Base-by-base conservation (phyloP, 2,888 invertebrate species). In the Mechanitis messenoides region DNA sequence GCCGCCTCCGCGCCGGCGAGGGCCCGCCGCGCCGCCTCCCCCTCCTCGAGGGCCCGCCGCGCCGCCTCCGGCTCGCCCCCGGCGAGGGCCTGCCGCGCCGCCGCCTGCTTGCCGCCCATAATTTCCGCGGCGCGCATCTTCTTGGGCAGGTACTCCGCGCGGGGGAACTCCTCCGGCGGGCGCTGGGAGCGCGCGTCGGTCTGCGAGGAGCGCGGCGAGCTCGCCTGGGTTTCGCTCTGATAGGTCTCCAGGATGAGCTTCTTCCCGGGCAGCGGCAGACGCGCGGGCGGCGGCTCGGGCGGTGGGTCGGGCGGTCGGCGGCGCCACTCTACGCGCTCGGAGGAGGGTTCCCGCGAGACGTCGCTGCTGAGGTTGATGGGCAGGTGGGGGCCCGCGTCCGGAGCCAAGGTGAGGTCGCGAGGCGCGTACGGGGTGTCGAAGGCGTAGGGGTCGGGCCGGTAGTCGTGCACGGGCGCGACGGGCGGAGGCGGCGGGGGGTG, bases 61-160 rank as follows among this genome's bases (percentile, higher is more conserved):
- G 50, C 7, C 64, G 77, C 74, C 38, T 83, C 81, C 55, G 83
- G 72, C 72, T 89, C 88, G 59, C 88, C 88, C 68, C 88, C 85
- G 84, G 81, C 53, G 84, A 72, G 74, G 50, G 31, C 50, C 31
- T 50, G 50, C 7, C 50, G 28, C 31, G 50, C 31, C 65, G 77
- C 74, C 38, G 84, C 81, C 55, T 83, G 72, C 72, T 89, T 89
- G 59, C 88, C 89, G 68, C 88, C 85, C 67, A 88, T 76, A 69
- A 84, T 90, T 72, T 91, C 90, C 59, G 90, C 87, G 65, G 91
- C 91, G 60, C 91, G 79, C 90, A 91, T 91, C 74, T 90, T 90
- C 71, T 91, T 91, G 45, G 90, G 91, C 66, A 90, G 77, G 77
- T 91, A 91, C 71, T 88, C 85, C 58, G 81, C 71, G 66, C 80